Percentiles rank a stretch among this genome's conserved stretches.
These are phyloP conservation scores for Catharus ustulatus DNA, from an alignment of 2,797 vertebrate genomes.

Conservation along the genomic window DNA sequence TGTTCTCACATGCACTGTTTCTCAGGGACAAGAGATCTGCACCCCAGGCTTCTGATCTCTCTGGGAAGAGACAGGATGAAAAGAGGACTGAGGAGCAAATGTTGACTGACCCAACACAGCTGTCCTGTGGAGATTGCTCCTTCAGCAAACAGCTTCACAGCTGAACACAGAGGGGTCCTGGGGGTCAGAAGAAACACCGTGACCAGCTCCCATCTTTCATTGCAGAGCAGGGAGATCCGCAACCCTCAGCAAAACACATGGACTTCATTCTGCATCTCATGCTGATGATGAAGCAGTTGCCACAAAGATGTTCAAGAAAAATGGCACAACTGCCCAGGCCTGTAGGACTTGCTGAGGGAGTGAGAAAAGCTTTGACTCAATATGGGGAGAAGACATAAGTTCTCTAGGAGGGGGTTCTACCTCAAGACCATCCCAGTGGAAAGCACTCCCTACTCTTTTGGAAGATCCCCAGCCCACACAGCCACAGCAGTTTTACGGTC, in stretches of 20 bases:
- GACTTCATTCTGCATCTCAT: neutral
- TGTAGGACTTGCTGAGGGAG: neutral
- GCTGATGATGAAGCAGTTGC: neutral
- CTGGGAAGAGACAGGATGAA: neutral
- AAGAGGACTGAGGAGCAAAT: neutral
- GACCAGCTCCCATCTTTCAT: neutral
- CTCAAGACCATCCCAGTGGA: neutral
- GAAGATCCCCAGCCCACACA: neutral
- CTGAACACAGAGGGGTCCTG: neutral
- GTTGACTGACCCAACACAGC: neutral
- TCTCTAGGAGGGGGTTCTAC: neutral
- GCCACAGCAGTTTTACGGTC: neutral
- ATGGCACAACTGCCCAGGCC: neutral
- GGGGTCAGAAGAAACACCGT: neutral
- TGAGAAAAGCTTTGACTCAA: neutral
- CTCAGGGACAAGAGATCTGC: neutral
- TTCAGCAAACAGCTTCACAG: neutral
- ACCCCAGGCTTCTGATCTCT: neutral
- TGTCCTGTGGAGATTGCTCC: neutral
- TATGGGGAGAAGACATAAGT: neutral
- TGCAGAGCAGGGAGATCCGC: neutral
- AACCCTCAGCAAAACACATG: neutral
- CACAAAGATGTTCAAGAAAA: neutral
- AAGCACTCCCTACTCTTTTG: neutral
- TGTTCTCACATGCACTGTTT: neutral